Conservation (phyloP, 2,888 invertebrate species). For the Pandemis heparana region DNA sequence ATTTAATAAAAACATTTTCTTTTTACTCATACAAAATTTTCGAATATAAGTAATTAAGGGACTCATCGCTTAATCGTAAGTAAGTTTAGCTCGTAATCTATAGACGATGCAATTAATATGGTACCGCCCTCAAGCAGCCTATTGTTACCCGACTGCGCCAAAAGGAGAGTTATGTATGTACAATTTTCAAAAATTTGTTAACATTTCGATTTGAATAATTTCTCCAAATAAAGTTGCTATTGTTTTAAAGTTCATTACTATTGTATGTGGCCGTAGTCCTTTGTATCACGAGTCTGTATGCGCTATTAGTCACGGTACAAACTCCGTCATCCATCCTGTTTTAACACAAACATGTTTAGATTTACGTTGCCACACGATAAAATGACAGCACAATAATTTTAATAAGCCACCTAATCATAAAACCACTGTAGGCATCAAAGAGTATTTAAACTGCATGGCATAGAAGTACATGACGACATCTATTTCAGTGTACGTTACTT, state of each 20-base stretch:
- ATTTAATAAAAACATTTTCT: neutral
- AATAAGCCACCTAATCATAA: neutral
- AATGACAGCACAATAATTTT: neutral
- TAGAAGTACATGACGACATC: neutral
- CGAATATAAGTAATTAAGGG: too few species aligned
- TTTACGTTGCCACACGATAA: constrained; percentile 11
- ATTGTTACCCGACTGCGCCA: too few species aligned
- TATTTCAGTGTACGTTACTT: constrained; percentile 10
- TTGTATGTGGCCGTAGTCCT: constrained; percentile 18
- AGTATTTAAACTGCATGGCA: neutral
- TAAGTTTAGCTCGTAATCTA: too few species aligned
- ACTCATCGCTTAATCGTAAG: too few species aligned
- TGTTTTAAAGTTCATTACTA: constrained; percentile 4
- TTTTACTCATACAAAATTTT: neutral
- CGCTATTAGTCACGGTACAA: constrained; percentile 38
- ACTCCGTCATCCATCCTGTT: constrained; percentile 21
- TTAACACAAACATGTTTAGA: constrained; percentile 14
- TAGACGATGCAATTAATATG: too few species aligned
- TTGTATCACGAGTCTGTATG: constrained; percentile 15
- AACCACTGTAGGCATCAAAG: neutral
- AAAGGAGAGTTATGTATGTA: too few species aligned
- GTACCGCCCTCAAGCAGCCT: too few species aligned
- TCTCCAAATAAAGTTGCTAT: neutral
- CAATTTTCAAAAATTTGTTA: neutral
- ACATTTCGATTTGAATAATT: neutral